Evolutionary conservation across 2,113 vertebrate genomes (phyloP).

Genomic region (Brachyhypopomus gauderio): DNA sequence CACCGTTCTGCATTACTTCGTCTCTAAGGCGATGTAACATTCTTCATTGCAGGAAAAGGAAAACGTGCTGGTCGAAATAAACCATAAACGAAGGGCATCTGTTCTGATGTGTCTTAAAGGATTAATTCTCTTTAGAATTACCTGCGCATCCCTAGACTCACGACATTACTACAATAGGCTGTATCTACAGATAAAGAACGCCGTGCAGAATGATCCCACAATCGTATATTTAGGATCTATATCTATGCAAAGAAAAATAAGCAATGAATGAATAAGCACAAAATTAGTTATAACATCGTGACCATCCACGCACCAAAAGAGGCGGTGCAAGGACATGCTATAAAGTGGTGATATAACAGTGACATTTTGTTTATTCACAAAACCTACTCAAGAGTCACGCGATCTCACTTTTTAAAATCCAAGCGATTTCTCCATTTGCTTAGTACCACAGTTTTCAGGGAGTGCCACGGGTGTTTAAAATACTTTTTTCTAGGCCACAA

Average conservation of each 20-base stretch:
- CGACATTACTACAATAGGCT: background rate
- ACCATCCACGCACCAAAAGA: no score
- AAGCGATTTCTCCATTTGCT: no score
- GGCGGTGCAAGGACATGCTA: background rate
- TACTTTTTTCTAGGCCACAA: background rate
- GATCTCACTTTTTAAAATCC: background rate
- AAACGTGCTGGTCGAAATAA: slow-evolving; percentile 62
- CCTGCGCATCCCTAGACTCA: background rate
- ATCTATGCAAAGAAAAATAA: background rate
- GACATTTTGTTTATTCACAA: slow-evolving; percentile 15
- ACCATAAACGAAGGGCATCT: slow-evolving; percentile 70
- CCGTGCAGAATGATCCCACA: background rate
- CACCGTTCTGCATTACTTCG: slow-evolving; percentile 1
- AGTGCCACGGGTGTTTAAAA: background rate
- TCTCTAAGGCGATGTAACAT: slow-evolving; percentile 44
- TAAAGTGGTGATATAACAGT: slow-evolving; percentile 8
- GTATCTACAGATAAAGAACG: background rate
- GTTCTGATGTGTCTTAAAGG: slow-evolving; percentile 44
- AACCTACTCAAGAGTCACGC: background rate
- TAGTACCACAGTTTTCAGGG: background rate
- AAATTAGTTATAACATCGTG: background rate
- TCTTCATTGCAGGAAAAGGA: slow-evolving; percentile 29
- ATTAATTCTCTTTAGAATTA: slow-evolving; percentile 49
- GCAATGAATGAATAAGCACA: background rate
- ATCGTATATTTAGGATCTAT: background rate